Base-by-base conservation (phyloP, 2,888 invertebrate species). In the Habrosyne pyritoides region DNA sequence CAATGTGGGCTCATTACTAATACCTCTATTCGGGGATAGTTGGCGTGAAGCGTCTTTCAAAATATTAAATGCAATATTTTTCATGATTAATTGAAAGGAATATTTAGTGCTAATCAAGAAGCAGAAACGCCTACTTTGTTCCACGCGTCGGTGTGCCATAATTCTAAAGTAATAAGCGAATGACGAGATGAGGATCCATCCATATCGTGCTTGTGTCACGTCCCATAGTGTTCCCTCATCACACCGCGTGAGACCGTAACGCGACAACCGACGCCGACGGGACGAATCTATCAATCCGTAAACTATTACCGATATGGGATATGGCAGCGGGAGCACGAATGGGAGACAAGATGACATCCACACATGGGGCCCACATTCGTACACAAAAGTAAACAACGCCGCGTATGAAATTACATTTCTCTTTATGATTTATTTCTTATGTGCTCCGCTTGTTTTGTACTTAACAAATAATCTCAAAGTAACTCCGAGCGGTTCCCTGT, bases 381-480 rank as follows among this genome's bases (percentile, higher is more conserved):
- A 18, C 24, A 24, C 42, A 42, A 42, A 42, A 42, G 42, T 42
- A 42, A 42, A 42, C 42, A 18, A 42, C 14, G 42, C 42, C 42
- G 8, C 42, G 42, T 4, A 42, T 42, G 42, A 42, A 42, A 42
- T 42, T 42, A 42, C 42, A 42, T 42, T 42, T 42, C n/a, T 42
- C 42, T 42, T 42, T 42, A 18, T 42, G 42, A 42, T 42, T 42
- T 42, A 42, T 42, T 42, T 42, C 42, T 8, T 42, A 18, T 42
- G 42, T 42, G 42, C 42, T 18, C 42, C 42, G 42, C 42, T 42
- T 18, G 42, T 42, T 42, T 42, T 42, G 42, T 42, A 42, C 42
- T 42, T 42, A 42, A 18, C 42, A 42, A 42, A 42, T 42, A 42
- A 42, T 42, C 42, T 42, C 42, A 8, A 18, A 42, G 42, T 42